A percentile compares a stretch with the other conserved stretches of the same genome.
Conservation (phyloP, 2,113 vertebrate species). For the Heloderma charlesbogerti region DNA sequence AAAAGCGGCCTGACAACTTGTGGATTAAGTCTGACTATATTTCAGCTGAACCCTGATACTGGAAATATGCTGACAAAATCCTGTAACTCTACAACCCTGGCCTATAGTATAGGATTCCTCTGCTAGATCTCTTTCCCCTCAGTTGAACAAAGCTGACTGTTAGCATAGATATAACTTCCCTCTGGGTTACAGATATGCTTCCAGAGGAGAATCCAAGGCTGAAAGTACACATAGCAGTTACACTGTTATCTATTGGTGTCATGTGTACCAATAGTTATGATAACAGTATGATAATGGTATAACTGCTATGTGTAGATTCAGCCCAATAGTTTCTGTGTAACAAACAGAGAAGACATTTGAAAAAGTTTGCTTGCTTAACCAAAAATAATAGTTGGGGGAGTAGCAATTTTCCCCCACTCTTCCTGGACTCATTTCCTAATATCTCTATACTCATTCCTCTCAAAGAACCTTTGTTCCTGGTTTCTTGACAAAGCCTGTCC, state of each 20-base stretch:
- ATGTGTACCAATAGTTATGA: no score
- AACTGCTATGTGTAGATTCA: no score
- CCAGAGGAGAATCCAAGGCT: constrained; percentile 34
- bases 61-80: not conserved
- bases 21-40: constrained; percentile 14
- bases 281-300: no score
- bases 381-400: constrained; percentile 5
- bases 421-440: not conserved
- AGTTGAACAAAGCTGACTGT: not conserved
- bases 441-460: constrained; percentile 7
- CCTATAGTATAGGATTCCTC: not conserved
- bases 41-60: constrained; percentile 2
- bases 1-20: constrained; percentile 1
- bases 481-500: no score
- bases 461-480: not conserved
- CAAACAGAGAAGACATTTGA: constrained; percentile 3
- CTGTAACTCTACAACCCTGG: not conserved
- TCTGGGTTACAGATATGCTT: constrained; percentile 38
- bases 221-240: no score
- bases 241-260: no score
- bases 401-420: not conserved
- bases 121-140: not conserved
- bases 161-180: constrained; percentile 29
- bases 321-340: constrained; percentile 2
- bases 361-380: not conserved